phyloP scores from a whole-genome alignment of 2,113 vertebrate species.

The Hiodon alosoides region DNA sequence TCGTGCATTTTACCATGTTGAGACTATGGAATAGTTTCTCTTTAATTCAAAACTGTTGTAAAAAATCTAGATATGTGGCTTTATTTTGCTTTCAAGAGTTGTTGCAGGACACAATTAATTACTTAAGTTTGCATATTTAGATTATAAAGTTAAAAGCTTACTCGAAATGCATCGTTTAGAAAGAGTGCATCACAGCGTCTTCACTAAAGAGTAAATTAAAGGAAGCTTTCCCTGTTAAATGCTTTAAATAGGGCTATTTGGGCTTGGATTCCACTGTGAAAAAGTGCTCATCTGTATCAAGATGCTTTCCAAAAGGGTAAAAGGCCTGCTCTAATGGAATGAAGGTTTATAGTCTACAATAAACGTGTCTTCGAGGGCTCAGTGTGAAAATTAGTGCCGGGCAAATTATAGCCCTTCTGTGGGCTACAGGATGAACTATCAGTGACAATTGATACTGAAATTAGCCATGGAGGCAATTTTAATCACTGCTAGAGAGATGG shows the following conservation, averaged over 20 bases:
- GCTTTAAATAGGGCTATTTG: background rate
- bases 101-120: background rate
- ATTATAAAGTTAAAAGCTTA: slow-evolving; percentile 4
- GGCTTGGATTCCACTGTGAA: background rate
- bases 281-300: background rate
- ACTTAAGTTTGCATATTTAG: background rate
- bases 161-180: background rate
- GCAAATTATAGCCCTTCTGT: slow-evolving; percentile 51
- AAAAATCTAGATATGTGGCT: background rate
- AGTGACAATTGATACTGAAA: slow-evolving; percentile 63
- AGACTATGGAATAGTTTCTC: background rate
- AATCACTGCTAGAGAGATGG: slow-evolving; percentile 46
- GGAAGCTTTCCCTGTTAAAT: slow-evolving; percentile 4
- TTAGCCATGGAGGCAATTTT: slow-evolving; percentile 53
- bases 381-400: slow-evolving; percentile 54
- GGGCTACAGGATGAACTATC: slow-evolving; percentile 33
- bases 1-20: background rate
- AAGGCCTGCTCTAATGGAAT: slow-evolving; percentile 49
- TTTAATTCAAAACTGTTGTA: background rate
- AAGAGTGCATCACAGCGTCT: background rate
- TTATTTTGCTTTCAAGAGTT: slow-evolving; percentile 10
- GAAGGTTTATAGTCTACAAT: slow-evolving; percentile 54
- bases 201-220: slow-evolving; percentile 6
- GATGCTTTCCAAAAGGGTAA: slow-evolving; percentile 19
- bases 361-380: slow-evolving; percentile 53